Evolutionary conservation across 2,797 vertebrate genomes (phyloP), one percentile per base, ranked within the genome.

Genomic region (Paratrypauchen microcephalus): DNA sequence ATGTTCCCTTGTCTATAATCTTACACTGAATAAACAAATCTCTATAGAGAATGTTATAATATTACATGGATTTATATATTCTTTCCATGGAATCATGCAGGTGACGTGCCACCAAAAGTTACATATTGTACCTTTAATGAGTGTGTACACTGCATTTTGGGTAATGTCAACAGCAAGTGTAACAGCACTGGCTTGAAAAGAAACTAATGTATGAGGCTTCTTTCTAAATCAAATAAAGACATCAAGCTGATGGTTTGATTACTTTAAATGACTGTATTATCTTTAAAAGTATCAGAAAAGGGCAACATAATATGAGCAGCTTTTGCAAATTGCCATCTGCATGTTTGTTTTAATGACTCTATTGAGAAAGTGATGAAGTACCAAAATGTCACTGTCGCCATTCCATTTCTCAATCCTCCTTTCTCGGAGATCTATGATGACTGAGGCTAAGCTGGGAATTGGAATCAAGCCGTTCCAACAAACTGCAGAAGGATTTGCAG

Each of bases 401-500:
- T 28, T 58, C 26, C 56, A 7, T n/a, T 32, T 60, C 26, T 9
- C 58, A 36, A 16, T 28, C 56, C 56, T 30, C 58, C n/a, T 24
- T 47, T 64, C 24, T 47, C 23, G 9, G 13, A 45, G 41, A 26
- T 64, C 15, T 24, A 41, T 39, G 39, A 5, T 41, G 60, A 62
- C 21, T 62, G 60, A 41, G 36, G 60, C 36, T 41, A 21, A 45
- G 60, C 60, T 24, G 11, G 32, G 60, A 41, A 45, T 64, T 64
- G 23, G 41, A 64, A 36, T 18, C 26, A 36, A 52, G 50, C 50
- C 21, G 59, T 61, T 61, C 59, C 59, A 39, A 61, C 13, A n/a
- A 39, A 36, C 32, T 61, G 59, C 59, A 61, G 32, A 61, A 11
- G 59, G 59, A 61, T 61, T 61, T 61, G 28, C 48, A 36, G 64